Conservation (phyloP, 2,797 vertebrate species). For the Aphelocoma californica region DNA sequence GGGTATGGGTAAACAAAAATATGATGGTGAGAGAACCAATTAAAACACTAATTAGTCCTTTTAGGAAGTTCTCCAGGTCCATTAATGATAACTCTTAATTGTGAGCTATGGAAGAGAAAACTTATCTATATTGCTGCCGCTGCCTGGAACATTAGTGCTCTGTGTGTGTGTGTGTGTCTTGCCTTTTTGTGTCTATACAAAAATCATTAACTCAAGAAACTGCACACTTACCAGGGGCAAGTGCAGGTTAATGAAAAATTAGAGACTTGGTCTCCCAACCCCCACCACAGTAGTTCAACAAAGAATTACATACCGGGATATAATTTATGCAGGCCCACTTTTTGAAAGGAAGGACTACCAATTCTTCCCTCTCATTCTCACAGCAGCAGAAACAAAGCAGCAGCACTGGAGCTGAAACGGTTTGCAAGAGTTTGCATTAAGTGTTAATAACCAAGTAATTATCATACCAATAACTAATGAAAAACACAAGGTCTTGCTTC, state of each 20-base stretch:
- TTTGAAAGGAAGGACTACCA: not conserved
- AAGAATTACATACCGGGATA: not conserved
- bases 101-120: not conserved
- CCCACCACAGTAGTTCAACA: not conserved
- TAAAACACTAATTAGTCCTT: conserved; percentile 32
- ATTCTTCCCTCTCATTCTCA: not conserved
- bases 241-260: not conserved
- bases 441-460: conserved; percentile 38
- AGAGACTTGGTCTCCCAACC: not conserved
- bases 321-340: not conserved
- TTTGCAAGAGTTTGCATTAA: not conserved
- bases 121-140: not conserved
- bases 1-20: conserved; percentile 13
- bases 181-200: not conserved
- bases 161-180: not conserved
- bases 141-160: not conserved
- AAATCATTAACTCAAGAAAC: not conserved
- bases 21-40: not conserved
- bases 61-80: not conserved
- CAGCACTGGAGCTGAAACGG: not conserved
- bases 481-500: not conserved
- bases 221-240: not conserved
- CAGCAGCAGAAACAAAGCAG: conserved; percentile 9
- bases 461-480: not conserved
- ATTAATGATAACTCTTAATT: not conserved